Evolutionary conservation across 2,797 vertebrate species (phyloP).

Genomic region (Macropodus opercularis): DNA sequence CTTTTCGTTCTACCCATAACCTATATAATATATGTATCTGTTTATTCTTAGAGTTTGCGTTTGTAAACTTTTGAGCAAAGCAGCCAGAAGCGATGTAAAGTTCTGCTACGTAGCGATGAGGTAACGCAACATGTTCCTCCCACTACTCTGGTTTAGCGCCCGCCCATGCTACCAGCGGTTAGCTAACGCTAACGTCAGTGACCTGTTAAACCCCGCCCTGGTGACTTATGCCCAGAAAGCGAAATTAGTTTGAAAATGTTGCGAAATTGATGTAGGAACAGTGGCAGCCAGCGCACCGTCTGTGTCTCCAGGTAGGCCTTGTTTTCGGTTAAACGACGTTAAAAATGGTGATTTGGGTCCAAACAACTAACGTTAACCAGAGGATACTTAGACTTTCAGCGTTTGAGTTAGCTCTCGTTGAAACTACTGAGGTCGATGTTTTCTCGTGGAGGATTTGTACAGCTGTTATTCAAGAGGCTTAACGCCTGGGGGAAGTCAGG

Average conservation of each 20-base stretch:
- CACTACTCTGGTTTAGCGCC: slow-evolving; percentile 1
- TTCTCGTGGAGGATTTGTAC: slow-evolving; percentile 51
- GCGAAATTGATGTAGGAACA: slow-evolving; percentile 30
- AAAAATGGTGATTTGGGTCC: neutral
- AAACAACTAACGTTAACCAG: neutral
- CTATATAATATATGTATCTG: fast-evolving
- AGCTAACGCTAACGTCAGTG: neutral
- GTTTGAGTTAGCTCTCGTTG: slow-evolving; percentile 1
- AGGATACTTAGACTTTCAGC: neutral
- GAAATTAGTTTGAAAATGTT: slow-evolving; percentile 20
- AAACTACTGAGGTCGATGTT: slow-evolving; percentile 48
- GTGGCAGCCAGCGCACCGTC: neutral
- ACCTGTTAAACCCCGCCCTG: slow-evolving; percentile 29
- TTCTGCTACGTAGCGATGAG: fast-evolving
- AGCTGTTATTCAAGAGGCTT: slow-evolving; percentile 48
- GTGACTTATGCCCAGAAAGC: slow-evolving; percentile 8
- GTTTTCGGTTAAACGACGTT: neutral
- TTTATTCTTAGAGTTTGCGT: neutral
- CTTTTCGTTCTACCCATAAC: fast-evolving
- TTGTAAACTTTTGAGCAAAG: fast-evolving
- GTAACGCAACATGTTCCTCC: neutral
- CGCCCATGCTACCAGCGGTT: slow-evolving; percentile 22
- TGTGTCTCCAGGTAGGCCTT: slow-evolving; percentile 25
- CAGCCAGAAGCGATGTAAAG: neutral
- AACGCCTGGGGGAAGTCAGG: slow-evolving; percentile 59